phyloP scores from a whole-genome alignment of 2,797 vertebrate species.

The Scleropages formosus region DNA sequence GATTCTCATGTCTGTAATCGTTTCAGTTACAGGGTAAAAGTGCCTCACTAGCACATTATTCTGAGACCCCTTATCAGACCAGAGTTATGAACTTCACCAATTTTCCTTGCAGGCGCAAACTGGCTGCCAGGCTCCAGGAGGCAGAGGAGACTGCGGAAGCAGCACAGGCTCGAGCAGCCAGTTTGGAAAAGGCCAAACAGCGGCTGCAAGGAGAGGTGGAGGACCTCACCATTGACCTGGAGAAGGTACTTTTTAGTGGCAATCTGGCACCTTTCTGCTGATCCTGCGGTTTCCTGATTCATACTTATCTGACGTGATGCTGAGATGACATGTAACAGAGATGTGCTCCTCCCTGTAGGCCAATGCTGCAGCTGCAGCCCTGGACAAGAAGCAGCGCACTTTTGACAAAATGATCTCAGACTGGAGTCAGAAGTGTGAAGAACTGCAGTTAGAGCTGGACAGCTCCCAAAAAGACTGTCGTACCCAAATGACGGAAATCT shows the following conservation, averaged over 20 bases:
- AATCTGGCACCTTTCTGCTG: too few species aligned
- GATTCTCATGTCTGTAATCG: too few species aligned
- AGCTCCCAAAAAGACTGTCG: slow-evolving; percentile 68
- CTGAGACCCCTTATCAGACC: not conserved
- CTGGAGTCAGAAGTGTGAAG: slow-evolving; percentile 68
- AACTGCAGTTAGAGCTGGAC: slow-evolving; percentile 66
- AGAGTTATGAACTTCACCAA: not conserved
- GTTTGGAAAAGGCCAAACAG: slow-evolving; percentile 69
- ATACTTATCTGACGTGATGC: not conserved
- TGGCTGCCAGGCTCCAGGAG: slow-evolving; percentile 65
- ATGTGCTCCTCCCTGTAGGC: slow-evolving; percentile 51
- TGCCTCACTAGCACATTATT: not conserved
- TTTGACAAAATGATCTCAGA: slow-evolving; percentile 71
- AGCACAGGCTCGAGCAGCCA: slow-evolving; percentile 59
- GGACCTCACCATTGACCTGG: slow-evolving; percentile 65
- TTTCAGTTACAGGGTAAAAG: not conserved
- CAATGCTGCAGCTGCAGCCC: slow-evolving; percentile 63
- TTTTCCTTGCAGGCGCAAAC: slow-evolving; percentile 55
- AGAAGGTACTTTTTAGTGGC: slow-evolving; percentile 55
- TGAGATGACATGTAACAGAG: not conserved
- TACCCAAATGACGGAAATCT: slow-evolving; percentile 66
- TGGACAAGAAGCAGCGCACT: slow-evolving; percentile 71
- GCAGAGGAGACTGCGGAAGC: slow-evolving; percentile 66
- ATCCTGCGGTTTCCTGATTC: not conserved
- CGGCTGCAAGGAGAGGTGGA: slow-evolving; percentile 71